These are phyloP conservation scores for Athrips mouffetella DNA, from an alignment of 2,888 invertebrate species.

Conservation along the genomic window DNA sequence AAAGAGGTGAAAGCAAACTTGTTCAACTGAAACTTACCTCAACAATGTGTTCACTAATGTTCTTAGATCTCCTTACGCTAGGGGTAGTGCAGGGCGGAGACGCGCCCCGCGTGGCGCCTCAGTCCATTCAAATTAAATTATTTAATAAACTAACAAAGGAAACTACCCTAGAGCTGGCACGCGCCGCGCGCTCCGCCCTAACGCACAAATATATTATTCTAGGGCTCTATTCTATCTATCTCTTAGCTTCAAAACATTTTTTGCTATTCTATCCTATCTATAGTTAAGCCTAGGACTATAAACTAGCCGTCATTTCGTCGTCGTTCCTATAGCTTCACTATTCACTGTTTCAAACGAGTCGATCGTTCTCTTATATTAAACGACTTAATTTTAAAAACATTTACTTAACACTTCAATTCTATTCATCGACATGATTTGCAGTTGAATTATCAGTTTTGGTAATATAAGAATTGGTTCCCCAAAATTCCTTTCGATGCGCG, in stretches of 20 bases:
- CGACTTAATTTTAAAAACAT: slow-evolving; percentile 71
- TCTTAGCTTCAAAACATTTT: slow-evolving; percentile 75
- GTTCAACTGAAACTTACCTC: slow-evolving; percentile 72
- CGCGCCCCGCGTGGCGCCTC: slow-evolving; percentile 53
- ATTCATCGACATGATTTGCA: slow-evolving; percentile 65
- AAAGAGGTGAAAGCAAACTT: slow-evolving; percentile 77
- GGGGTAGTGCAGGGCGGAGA: slow-evolving; percentile 34
- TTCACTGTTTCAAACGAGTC: slow-evolving; percentile 58
- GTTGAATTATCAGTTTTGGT: slow-evolving; percentile 65
- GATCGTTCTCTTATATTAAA: slow-evolving; percentile 65
- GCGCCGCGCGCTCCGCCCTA: slow-evolving; percentile 44
- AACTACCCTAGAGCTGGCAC: slow-evolving; percentile 67
- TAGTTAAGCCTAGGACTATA: slow-evolving; percentile 66
- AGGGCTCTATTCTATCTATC: slow-evolving; percentile 70
- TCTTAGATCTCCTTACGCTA: slow-evolving; percentile 51
- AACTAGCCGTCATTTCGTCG: slow-evolving; percentile 62
- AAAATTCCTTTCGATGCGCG: slow-evolving; percentile 39
- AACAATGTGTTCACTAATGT: slow-evolving; percentile 69
- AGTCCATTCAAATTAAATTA: slow-evolving; percentile 77
- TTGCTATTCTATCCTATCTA: slow-evolving; percentile 75
- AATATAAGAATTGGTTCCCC: slow-evolving; percentile 60
- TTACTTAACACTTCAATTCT: slow-evolving; percentile 68
- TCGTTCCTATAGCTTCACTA: slow-evolving; percentile 55
- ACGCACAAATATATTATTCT: slow-evolving; percentile 62
- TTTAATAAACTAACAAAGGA: slow-evolving; percentile 76